A percentile compares a stretch with the other conserved stretches of the same genome.
These are phyloP conservation scores for Ammospiza caudacuta DNA, from an alignment of 2,113 vertebrate species.

Conservation along the genomic window DNA sequence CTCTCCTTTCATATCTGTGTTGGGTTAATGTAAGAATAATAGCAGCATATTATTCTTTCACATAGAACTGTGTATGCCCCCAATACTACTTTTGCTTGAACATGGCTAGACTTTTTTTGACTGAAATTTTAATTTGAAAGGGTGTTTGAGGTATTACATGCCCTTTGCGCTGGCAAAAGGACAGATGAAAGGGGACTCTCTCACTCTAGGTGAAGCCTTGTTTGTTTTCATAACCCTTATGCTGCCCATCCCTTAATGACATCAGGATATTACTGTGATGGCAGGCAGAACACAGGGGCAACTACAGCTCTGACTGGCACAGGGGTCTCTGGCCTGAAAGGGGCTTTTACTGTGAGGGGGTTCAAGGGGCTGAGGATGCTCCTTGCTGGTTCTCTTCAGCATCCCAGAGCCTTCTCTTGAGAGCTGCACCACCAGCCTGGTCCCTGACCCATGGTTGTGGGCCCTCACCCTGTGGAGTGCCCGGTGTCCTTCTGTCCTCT, in stretches of 20 bases:
- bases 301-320: rapidly evolving
- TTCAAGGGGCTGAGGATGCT: neutral
- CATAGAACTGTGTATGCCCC: rapidly evolving
- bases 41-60: neutral
- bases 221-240: neutral
- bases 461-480: neutral
- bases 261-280: neutral
- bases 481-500: neutral
- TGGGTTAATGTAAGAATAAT: neutral
- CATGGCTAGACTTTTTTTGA: neutral
- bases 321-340: neutral
- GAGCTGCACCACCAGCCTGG: neutral
- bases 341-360: neutral
- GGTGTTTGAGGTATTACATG: neutral
- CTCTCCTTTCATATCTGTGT: neutral
- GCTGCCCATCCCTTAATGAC: too few species aligned
- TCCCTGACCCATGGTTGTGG: rapidly evolving
- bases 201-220: neutral
- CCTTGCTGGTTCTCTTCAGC: neutral
- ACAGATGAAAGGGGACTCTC: neutral
- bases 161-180: neutral
- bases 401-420: neutral
- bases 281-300: rapidly evolving
- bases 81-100: neutral
- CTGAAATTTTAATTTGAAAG: neutral